Evolutionary conservation across 2,888 invertebrate species (phyloP), one percentile per base, ranked within the genome.

Genomic region (Scelioninae gen. 2): DNA sequence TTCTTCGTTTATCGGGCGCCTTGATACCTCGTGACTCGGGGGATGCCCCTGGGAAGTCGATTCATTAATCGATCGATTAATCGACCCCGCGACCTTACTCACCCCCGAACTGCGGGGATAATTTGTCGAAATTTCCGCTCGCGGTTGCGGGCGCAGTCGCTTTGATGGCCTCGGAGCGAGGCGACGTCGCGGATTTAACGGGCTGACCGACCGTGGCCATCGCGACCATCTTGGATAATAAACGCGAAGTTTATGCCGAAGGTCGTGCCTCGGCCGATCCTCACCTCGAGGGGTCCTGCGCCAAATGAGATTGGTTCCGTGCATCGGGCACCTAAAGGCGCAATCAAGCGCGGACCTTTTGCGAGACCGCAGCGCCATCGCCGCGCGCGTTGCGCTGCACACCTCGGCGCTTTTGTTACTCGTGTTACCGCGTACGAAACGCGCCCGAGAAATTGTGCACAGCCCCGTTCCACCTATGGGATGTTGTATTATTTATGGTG

Each of bases 31-130:
- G 65, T 46, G 69, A 58, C 64, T 72, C 60, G 48, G 67, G 67
- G 65, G 67, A 70, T 48, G 69, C 72, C 76, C 77, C 75, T 78
- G 78, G 77, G 78, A 79, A 81, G 80, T 80, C 78, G 74, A 73
- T 75, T 77, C 78, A 78, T 79, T 78, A 79, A 81, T 82, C 77
- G 78, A 57, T 77, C 78, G 80, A 82, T 82, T 82, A 83, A 82
- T 83, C 80, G 78, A 77, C 71, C 70, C 68, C 48, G 68, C 61
- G 77, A 69, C 69, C 71, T 61, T 33, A 68, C 58, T 60, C 57
- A 60, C 63, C 46, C 58, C 58, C 46, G 41, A 43, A 52, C 46
- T 50, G n/a, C 31, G 22, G 15, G 22, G 6, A 25, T 39, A 61
- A 50, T 37, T 61, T 10, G 50, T 39, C 61, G 48, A 19, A 58